These are phyloP conservation scores for Scaeva pyrastri DNA, from an alignment of 2,888 invertebrate genomes.

Conservation along the genomic window DNA sequence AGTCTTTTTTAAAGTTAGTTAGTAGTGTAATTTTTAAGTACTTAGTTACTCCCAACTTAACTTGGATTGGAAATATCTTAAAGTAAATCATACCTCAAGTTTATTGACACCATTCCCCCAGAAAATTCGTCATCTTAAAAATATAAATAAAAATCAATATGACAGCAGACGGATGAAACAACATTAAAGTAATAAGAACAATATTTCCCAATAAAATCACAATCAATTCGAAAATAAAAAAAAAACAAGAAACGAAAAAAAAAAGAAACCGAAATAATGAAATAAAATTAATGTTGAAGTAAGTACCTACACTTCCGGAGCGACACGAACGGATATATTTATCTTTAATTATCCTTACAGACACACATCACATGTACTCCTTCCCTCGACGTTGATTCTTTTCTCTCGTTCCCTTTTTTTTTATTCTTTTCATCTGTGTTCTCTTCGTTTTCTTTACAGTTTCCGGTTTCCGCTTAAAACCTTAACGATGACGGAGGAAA, in stretches of 20 bases:
- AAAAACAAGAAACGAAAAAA: neutral
- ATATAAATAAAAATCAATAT: too few relatives aligned
- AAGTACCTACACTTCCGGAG: constrained; percentile 21
- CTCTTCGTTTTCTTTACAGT: constrained; percentile 14
- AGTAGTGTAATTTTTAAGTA: too few relatives aligned
- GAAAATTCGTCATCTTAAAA: too few relatives aligned
- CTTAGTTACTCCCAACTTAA: too few relatives aligned
- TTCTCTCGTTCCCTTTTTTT: neutral
- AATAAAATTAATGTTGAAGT: constrained; percentile 29
- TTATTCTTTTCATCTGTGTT: neutral
- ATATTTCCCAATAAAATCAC: constrained; percentile 19
- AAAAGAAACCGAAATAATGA: neutral
- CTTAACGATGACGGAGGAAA: constrained; percentile 73
- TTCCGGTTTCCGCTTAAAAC: constrained; percentile 40
- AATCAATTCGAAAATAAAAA: constrained; percentile 2
- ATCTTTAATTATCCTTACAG: constrained; percentile 69
- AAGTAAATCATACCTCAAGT: too few relatives aligned
- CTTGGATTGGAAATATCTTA: too few relatives aligned
- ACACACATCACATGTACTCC: constrained; percentile 45
- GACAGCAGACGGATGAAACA: too few relatives aligned
- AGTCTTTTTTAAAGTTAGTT: too few relatives aligned
- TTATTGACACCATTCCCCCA: too few relatives aligned
- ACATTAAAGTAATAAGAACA: neutral
- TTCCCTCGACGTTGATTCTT: constrained; percentile 3
- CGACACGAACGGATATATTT: constrained; percentile 63